Evolutionary conservation across 2,113 vertebrate species (phyloP).

Genomic region (Carassius auratus): DNA sequence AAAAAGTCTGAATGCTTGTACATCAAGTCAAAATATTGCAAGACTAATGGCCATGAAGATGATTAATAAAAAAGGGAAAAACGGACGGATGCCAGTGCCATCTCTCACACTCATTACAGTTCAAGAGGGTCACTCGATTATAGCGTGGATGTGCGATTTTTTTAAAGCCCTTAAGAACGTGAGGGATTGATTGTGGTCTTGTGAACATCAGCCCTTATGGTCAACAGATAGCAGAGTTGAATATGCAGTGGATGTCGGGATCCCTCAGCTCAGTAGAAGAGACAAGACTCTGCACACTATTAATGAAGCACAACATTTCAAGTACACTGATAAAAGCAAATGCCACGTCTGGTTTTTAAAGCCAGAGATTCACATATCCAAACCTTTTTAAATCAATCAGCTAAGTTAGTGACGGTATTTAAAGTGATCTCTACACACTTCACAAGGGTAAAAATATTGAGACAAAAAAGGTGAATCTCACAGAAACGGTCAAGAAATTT

Average conservation of each 20-base stretch:
- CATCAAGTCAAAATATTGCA: conserved; percentile 1
- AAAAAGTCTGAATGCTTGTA: neutral
- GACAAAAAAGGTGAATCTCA: no score
- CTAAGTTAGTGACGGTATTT: neutral
- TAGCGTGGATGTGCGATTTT: neutral
- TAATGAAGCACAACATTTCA: conserved; percentile 10
- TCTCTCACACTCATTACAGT: no score
- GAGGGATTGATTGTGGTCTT: neutral
- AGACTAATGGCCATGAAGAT: neutral
- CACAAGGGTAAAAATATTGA: neutral
- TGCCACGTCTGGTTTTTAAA: neutral
- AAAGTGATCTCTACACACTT: neutral
- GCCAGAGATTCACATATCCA: neutral
- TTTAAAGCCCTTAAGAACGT: conserved; percentile 39
- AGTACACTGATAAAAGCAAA: conserved; percentile 14
- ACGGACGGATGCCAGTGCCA: neutral
- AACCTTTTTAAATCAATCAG: neutral
- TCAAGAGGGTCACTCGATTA: no score
- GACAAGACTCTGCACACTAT: neutral
- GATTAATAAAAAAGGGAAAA: neutral
- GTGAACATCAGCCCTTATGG: no score
- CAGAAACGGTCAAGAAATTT: no score
- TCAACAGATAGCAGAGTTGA: no score
- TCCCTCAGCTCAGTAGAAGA: conserved; percentile 17
- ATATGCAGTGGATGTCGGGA: no score